Evolutionary conservation across 2,113 vertebrate genomes (phyloP).

Genomic region (Lota lota): DNA sequence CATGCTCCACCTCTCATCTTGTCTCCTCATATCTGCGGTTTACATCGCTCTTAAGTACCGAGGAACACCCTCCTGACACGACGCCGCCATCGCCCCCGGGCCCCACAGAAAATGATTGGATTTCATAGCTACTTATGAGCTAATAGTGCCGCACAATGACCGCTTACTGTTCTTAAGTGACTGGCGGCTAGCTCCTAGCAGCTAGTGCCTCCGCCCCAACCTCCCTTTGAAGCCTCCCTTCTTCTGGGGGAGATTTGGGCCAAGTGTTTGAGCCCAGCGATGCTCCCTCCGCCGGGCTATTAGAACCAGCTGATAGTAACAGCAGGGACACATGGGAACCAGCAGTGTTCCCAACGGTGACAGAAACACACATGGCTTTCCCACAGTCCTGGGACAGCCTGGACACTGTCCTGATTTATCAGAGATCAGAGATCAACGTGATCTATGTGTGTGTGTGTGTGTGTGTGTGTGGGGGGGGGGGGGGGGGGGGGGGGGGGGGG

Average conservation of each 20-base stretch:
- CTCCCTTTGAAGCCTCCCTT: conserved; percentile 59
- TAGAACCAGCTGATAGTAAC: conserved; percentile 68
- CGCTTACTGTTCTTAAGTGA: conserved; percentile 69
- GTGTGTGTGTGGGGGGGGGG: too few species aligned
- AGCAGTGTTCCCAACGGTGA: too few species aligned
- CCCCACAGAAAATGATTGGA: conserved; percentile 72
- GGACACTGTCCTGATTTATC: too few species aligned
- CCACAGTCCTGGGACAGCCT: conserved; percentile 18
- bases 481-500: too few species aligned
- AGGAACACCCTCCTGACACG: conserved; percentile 51
- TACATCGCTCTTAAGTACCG: background rate
- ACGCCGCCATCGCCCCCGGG: conserved; percentile 66
- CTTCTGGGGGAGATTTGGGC: conserved; percentile 52
- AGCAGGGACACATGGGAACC: background rate
- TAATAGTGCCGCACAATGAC: conserved; percentile 68
- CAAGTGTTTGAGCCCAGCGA: conserved; percentile 56
- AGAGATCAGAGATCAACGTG: too few species aligned
- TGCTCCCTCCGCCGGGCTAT: conserved; percentile 63
- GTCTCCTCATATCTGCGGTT: background rate
- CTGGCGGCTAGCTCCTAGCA: conserved; percentile 34
- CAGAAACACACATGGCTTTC: conserved; percentile 17
- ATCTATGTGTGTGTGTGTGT: too few species aligned
- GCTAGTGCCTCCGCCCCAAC: too few species aligned
- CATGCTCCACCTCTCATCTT: too few species aligned
- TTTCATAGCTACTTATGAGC: conserved; percentile 76